Evolutionary conservation across 2,888 invertebrate genomes (phyloP), one percentile per base, ranked within the genome.

Genomic region (Ichneumoninae sp.): DNA sequence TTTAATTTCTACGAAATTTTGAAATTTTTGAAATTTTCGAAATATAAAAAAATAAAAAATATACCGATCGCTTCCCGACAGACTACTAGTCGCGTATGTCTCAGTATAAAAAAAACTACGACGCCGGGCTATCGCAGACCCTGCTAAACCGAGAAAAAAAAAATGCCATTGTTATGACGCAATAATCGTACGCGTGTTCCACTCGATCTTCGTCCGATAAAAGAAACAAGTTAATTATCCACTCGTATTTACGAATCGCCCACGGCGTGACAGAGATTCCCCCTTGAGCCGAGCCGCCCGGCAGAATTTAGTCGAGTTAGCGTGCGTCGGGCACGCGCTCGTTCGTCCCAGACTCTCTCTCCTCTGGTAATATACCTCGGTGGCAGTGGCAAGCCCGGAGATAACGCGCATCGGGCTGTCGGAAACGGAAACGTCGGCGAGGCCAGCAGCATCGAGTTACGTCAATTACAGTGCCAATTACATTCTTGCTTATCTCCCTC

Each of bases 381-480:
- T 44, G 3, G 36, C 66, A 68, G 68, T 52, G 52, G 33, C 22
- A 68, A 71, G 30, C 66, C 22, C 50, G 47, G 60, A 76, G 80
- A 83, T 83, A 83, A 80, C 66, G 47, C 75, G 75, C 65, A 80
- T 80, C 76, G 65, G 57, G 65, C 68, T 75, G 80, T 80, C 83
- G 83, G 83, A 83, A 83, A 83, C 83, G 83, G 83, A 83, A 83
- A 80, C 80, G 83, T 80, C 70, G 80, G 68, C 83, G 80, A 76
- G 83, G 83, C 80, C 83, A 52, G 47, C 76, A 75, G 68, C 83
- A 80, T 83, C 76, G 83, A 76, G 76, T 83, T 80, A 83, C 76
- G 83, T 83, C 83, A 83, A 83, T 83, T 83, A 83, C 60, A 65
- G 50, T 72, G 52, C 71, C 83, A 83, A 83, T 80, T 83, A 75